These are phyloP conservation scores for Synanthedon tipuliformis DNA, from an alignment of 2,888 invertebrate species.

Conservation along the genomic window DNA sequence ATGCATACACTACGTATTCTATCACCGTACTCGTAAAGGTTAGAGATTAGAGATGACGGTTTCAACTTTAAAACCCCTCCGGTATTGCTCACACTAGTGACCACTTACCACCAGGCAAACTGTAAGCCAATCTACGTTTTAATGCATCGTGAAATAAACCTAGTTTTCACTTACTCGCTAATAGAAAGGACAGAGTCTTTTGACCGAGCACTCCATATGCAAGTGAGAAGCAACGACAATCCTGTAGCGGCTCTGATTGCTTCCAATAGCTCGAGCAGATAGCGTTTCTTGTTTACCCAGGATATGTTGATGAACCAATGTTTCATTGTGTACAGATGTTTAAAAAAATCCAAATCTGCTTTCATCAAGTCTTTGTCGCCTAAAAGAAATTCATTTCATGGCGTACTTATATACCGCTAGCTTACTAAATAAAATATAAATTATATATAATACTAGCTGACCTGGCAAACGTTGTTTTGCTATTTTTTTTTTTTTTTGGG, in stretches of 20 bases:
- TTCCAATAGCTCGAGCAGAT: slow-evolving; percentile 32
- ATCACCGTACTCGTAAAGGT: too few relatives aligned
- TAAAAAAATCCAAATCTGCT: slow-evolving; percentile 19
- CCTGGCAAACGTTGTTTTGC: too few relatives aligned
- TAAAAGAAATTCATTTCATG: background rate
- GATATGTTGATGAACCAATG: slow-evolving; percentile 48
- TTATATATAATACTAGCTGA: too few relatives aligned
- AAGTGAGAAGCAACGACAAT: slow-evolving; percentile 46
- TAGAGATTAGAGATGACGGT: too few relatives aligned
- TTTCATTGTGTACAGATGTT: slow-evolving; percentile 36
- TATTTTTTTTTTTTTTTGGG: too few relatives aligned
- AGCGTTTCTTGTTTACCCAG: slow-evolving; percentile 43
- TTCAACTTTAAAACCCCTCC: too few relatives aligned
- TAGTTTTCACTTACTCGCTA: slow-evolving; percentile 25
- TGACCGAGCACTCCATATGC: slow-evolving; percentile 51
- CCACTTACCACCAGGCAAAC: background rate
- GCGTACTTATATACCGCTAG: too few relatives aligned
- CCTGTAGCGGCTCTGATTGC: slow-evolving; percentile 42
- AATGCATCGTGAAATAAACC: too few relatives aligned
- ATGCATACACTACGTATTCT: too few relatives aligned
- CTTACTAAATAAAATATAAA: too few relatives aligned
- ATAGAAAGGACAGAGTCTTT: slow-evolving; percentile 49
- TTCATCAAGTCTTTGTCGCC: background rate
- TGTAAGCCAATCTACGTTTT: background rate
- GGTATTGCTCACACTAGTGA: too few relatives aligned